Evolutionary conservation across 2,888 invertebrate species (phyloP), one percentile per base, ranked within the genome.

Genomic region (Drosophila prolongata): DNA sequence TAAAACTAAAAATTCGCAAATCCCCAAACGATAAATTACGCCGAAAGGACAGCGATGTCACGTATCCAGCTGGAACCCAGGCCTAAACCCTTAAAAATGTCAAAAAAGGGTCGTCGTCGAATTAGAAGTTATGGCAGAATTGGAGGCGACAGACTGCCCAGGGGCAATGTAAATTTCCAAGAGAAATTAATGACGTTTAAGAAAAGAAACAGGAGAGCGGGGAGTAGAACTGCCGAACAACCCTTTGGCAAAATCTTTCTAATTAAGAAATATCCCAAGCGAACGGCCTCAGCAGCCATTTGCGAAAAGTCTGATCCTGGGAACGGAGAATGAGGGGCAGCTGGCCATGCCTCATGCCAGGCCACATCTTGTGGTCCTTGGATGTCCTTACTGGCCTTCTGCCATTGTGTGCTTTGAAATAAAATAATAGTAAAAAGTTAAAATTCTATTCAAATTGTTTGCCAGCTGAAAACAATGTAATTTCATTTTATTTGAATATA

Each of bases 341-440:
- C 78, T 85, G 78, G 55, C 75, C 55, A 61, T 53, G 11, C 66
- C 44, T 59, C 60, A 44, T 58, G n/a, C 60, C 61, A 53, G 59
- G 38, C 30, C 40, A 60, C 68, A 73, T 78, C 78, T 77, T 80
- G 75, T 64, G 81, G 77, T 67, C 72, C 73, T 55, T 43, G 60
- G 19, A 14, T 56, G 82, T 78, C 68, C 84, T 65, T 73, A 35
- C 53, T 44, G 65, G 56, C 55, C 66, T 59, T 54, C 75, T 59
- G 77, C 69, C 80, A 74, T 80, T 86, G 86, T 86, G 60, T 84
- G 82, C 86, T 79, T 79, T 83, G 71, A 89, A 87, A 87, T 88
- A 90, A 89, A 89, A 90, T 88, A 89, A 88, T 89, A 87, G 87
- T 89, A 90, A 89, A 90, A 90, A 90, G 90, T 89, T 90, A 90